A percentile compares a stretch with the other conserved stretches of the same genome.
Conservation (phyloP, 2,113 vertebrate species). For the Oostethus manadensis region DNA sequence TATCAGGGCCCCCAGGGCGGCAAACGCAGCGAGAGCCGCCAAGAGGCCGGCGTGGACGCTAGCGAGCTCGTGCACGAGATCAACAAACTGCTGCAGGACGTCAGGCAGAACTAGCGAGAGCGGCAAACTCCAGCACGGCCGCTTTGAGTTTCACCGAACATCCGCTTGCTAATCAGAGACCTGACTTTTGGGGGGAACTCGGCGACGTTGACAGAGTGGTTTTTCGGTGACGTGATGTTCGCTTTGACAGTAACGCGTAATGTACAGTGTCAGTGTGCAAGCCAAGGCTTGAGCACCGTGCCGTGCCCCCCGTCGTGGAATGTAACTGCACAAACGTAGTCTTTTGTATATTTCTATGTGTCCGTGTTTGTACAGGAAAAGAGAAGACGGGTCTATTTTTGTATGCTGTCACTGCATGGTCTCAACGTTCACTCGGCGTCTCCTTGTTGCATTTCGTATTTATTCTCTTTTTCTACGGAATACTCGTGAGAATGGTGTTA, state of each 20-base stretch:
- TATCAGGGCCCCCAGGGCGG: slow-evolving; percentile 74
- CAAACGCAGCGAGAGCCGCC: slow-evolving; percentile 77
- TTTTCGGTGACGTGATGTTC: slow-evolving; percentile 52
- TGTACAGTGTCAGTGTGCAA: slow-evolving; percentile 54
- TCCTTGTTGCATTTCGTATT: slow-evolving; percentile 52
- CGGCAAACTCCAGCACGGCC: slow-evolving; percentile 11
- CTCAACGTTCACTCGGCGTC: slow-evolving; percentile 57
- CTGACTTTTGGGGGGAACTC: slow-evolving; percentile 30
- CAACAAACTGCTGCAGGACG: slow-evolving; percentile 93
- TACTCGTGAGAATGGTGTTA: slow-evolving; percentile 33
- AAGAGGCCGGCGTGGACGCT: slow-evolving; percentile 85
- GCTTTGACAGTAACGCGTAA: slow-evolving; percentile 83
- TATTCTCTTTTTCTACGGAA: slow-evolving; percentile 68
- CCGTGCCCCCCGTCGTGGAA: slow-evolving; percentile 76
- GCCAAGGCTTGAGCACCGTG: slow-evolving; percentile 60
- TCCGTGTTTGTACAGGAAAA: slow-evolving; percentile 80
- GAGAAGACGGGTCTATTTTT: slow-evolving; percentile 95
- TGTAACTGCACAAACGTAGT: slow-evolving; percentile 90
- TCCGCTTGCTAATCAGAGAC: slow-evolving; percentile 27
- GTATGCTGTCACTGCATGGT: slow-evolving; percentile 89
- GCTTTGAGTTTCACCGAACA: slow-evolving; percentile 46
- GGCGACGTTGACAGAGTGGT: slow-evolving; percentile 42
- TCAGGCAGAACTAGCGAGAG: slow-evolving; percentile 81
- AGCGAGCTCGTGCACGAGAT: slow-evolving; percentile 95
- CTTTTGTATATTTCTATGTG: slow-evolving; percentile 99